phyloP scores from a whole-genome alignment of 2,888 invertebrate genomes.

The Plebejus anna region DNA sequence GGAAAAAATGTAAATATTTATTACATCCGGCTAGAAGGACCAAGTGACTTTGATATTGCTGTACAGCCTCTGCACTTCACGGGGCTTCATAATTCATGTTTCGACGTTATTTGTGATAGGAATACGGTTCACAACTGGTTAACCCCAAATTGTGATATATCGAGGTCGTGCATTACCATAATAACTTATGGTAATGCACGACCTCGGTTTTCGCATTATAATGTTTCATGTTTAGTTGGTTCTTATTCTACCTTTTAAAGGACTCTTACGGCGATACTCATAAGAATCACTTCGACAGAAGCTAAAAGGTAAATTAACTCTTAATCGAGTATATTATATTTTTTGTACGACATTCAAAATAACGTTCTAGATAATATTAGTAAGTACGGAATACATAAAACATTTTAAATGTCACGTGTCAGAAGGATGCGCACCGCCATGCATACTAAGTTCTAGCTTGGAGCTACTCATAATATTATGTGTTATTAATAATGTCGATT shows the following conservation, averaged over 20 bases:
- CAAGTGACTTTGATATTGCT: background rate
- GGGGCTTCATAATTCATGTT: background rate
- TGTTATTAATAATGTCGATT: background rate
- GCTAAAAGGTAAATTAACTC: background rate
- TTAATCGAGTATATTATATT: background rate
- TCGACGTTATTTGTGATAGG: background rate
- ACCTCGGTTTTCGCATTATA: constrained; percentile 1
- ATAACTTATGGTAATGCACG: background rate
- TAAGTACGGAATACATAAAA: background rate
- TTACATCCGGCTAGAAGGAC: background rate
- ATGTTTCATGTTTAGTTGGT: background rate
- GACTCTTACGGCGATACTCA: background rate
- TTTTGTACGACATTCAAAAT: background rate
- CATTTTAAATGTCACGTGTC: background rate
- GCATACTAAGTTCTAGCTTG: background rate
- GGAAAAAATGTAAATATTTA: background rate
- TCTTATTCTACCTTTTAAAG: background rate
- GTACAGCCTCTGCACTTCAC: background rate
- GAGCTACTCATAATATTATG: background rate
- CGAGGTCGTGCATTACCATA: no score
- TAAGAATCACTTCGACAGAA: background rate
- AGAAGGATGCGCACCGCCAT: background rate
- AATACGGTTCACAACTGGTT: background rate
- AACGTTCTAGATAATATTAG: background rate
- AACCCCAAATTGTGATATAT: background rate